These are phyloP conservation scores for Heliopora coerulea DNA, from an alignment of 92 coral and sea anemone species.

Conservation along the genomic window DNA sequence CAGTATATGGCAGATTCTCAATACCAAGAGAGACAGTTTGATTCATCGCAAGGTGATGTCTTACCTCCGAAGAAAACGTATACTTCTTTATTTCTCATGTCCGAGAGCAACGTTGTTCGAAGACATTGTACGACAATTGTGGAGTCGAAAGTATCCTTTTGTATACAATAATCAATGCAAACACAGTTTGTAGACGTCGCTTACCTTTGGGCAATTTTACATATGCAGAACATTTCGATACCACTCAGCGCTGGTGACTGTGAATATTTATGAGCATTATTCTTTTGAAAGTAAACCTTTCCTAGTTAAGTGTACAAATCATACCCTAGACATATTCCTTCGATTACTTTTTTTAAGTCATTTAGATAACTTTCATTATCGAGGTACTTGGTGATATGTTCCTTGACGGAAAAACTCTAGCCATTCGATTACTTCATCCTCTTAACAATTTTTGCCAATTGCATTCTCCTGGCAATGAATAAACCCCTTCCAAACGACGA, in stretches of 20 bases:
- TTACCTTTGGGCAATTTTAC: not conserved
- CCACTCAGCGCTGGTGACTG: not conserved
- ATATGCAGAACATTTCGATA: not conserved
- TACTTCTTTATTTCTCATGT: constrained; percentile 68
- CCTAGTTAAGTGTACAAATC: not conserved
- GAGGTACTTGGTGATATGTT: constrained; percentile 41
- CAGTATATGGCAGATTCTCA: constrained; percentile 18
- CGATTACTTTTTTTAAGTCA: constrained; percentile 33
- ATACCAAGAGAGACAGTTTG: constrained; percentile 30
- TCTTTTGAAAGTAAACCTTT: not conserved
- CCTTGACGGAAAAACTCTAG: constrained; percentile 86
- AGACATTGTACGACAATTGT: constrained; percentile 71
- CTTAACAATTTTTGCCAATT: constrained; percentile 97
- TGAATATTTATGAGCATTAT: constrained; percentile 2
- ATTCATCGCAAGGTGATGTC: constrained; percentile 34
- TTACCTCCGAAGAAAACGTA: constrained; percentile 37
- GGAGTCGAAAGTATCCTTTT: constrained; percentile 95
- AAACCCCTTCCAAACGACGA: constrained; percentile 81
- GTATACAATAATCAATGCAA: not conserved
- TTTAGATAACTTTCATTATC: constrained; percentile 8
- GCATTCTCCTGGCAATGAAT: constrained; percentile 95
- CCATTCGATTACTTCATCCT: constrained; percentile 99
- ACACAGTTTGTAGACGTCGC: not conserved
- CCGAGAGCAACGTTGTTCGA: constrained; percentile 81
- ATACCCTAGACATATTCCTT: constrained; percentile 18